Evolutionary conservation across 2,888 invertebrate genomes (phyloP), one percentile per base, ranked within the genome.

Genomic region (Hypercompe scribonia): DNA sequence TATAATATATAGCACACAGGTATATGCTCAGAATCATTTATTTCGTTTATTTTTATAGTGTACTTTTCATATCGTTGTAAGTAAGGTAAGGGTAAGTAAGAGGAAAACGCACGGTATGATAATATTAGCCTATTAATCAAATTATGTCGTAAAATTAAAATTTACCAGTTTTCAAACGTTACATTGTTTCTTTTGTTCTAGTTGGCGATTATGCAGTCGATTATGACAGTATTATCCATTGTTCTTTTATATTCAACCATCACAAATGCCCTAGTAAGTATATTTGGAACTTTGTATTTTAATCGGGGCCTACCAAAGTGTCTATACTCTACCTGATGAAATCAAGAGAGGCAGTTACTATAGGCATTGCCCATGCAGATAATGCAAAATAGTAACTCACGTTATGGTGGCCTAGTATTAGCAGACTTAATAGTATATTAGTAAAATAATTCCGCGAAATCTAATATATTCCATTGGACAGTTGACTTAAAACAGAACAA

Each of bases 1-100:
- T 69, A 13, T 69, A 1, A 81, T 88, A 39, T 90, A 88, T 71
- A 84, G 86, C 33, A 34, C 82, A n/a, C 89, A 89, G 85, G 90
- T 88, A 63, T 66, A 7, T 58, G 31, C 28, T 54, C 54, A 54
- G 3, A 54, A 11, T 11, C 13, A 13, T 28, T 58, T 54, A 13
- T 28, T 28, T 5, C 13, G 28, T 58, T 58, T 28, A 28, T 5
- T 28, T 54, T 58, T 58, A 58, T 4, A 28, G 1, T 58, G 2
- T 28, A 28, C 11, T 28, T 58, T 50, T 21, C 24, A 50, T 24
- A 2, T 24, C 8, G 21, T 50, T 8, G 5, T 7, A 50, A 50
- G 21, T 24, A 8, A 21, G 46, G 21, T 21, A 1, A 1, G 7
- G 8, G 8, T 21, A 50, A 46, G 21, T 46, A 50, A 1, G 7